Evolutionary conservation across 2,113 vertebrate species (phyloP), one percentile per base, ranked within the genome.

Genomic region (Peromyscus maniculatus): DNA sequence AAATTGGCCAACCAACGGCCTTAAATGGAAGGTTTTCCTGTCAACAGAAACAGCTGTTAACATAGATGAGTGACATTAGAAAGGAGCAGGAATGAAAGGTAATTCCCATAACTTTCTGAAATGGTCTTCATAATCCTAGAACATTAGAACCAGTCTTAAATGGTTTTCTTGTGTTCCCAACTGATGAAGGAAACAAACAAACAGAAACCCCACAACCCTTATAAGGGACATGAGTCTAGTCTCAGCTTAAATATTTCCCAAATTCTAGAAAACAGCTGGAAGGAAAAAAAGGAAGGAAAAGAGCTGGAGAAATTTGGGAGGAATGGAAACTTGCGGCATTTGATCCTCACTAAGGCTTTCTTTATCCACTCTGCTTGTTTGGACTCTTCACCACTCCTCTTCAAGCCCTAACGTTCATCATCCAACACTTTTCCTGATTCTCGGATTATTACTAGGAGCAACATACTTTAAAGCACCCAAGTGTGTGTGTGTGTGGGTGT

Each of bases 81-180:
- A 57, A 75, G 49, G 0, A n/a, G 22, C 19, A 82, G 71, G 21
- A 86, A 94, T 77, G 26, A 72, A 87, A 33, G 36, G 10, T 59
- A n/a, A 84, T 22, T 52, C 24, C 87, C 33, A 15, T 80, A 94
- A 84, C 31, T 64, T 92, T 79, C 84, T 89, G 26, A 64, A 93
- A 90, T 46, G 33, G 55, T 84, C 57, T 89, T 59, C 24, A 7
- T 39, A 74, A 36, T 46, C 10, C 22, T 66, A 72, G 36, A 72
- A 72, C 36, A 72, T 72, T 21, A n/a, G 71, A 72, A n/a, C n/a
- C 36, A 74, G 71, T 21, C 8, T 74, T 74, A 74, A 74, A 39
- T 74, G n/a, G 39, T 33, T 72, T 82, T 8, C 72, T 96, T 72
- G 66, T 3, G 17, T 52, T 91, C 13, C 62, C 39, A 71, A 59